Base-by-base conservation (phyloP, 2,888 invertebrate genomes). In the Dendrolimus pini region DNA sequence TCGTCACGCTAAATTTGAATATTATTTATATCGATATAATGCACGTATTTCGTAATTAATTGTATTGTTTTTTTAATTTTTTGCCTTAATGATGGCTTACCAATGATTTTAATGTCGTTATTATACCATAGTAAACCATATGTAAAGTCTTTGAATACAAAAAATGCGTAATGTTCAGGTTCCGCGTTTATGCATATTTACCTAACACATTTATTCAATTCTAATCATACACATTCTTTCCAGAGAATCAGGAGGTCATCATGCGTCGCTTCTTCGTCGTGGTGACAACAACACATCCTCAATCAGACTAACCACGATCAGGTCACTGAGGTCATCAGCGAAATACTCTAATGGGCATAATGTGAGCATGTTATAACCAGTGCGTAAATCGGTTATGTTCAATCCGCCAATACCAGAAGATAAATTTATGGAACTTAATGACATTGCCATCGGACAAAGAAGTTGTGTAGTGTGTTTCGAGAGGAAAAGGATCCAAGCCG, bases 251-350 rank as follows among this genome's bases (percentile, higher is more conserved):
- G 86, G 83, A 12, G 87, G 83, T 1, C 78, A 77, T 1, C 88
- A 84, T n/a, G 85, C 86, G 0, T 90, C 89, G 0, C 67, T 85
- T 1, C 71, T 87, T 0, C 82, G 88, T 0, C 82, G 89, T 1
- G 85, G 86, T 0, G 88, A 89, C 61, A 82, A 82, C 61, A 86
- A 82, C 59, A 88, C 86, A 0, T 89, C 89, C 0, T 89, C 89
- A 13, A 77, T 88, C 1, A 73, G 89, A 54, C 65, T 89, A 58
- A 89, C 89, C 0, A 85, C 88, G 0, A 80, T 88, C 54, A 68
- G 89, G 12, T 88, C 88, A 0, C 62, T 85, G 12, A 69, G 88
- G 12, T 88, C 87, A 1, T 89, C 89, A 2, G 65, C 81, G 0
- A 90, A 88, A 74, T 83, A 82, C 65, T 84, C 84, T 1, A 88